Base-by-base conservation (phyloP, 2,888 invertebrate species). In the Formica aserva region DNA sequence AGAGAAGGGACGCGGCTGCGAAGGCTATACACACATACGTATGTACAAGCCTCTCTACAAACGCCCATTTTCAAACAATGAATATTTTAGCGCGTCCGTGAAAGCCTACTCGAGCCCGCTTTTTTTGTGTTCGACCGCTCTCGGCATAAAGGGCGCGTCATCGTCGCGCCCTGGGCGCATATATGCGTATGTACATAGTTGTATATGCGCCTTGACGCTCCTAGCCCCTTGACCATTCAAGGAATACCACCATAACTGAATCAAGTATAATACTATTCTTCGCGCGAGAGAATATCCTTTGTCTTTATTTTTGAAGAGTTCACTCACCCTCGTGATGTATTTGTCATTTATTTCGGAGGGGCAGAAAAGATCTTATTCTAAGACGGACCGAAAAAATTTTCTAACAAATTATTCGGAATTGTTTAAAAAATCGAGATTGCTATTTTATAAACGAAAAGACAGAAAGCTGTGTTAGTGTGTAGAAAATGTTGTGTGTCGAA, bases 21-120 rank as follows among this genome's bases (percentile, higher is more conserved):
- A 62, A 55, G 86, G 77, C 87, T 85, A 88, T 89, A 87, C 88
- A 87, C 86, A 86, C 32, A 32, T 29, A 35, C 32, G 32, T 35
- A 35, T 35, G 32, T 6, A 32, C 32, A 32, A n/a, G 18, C 69
- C 45, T 78, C 91, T 90, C 86, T 89, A 92, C 92, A 92, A 92
- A 92, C 92, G 90, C 91, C 92, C 91, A 92, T 92, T 92, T 92
- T 89, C 88, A 92, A 91, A 92, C 92, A 92, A 93, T 93, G 92
- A 93, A 93, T 93, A 92, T 92, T 93, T 92, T 91, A 93, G 91
- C 82, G 88, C 84, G 87, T 86, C 88, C 87, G 87, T 92, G 92
- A 92, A 92, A 92, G 92, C 91, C 85, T 87, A 86, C 86, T 88
- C 85, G 85, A 87, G 87, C 88, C 83, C 63, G 82, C 38, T 76